Percentiles rank a stretch among this genome's conserved stretches.
phyloP scores from a whole-genome alignment of 2,797 vertebrate genomes.

The Amphiprion clarkii region DNA sequence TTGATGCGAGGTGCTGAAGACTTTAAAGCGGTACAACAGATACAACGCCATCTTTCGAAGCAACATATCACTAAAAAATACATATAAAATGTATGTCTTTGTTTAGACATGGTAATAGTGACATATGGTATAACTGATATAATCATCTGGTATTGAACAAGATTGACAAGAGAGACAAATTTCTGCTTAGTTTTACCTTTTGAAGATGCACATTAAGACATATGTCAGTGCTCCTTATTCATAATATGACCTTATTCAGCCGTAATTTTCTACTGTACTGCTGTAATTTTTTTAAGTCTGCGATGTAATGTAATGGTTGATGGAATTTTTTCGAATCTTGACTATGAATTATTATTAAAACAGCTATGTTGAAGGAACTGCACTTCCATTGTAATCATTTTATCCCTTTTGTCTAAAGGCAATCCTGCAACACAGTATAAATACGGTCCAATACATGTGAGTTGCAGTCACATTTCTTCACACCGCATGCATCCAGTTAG shows the following conservation, averaged over 20 bases:
- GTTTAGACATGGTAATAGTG: neutral
- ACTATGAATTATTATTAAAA: neutral
- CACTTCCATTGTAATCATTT: neutral
- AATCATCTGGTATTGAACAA: too few species aligned
- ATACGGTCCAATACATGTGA: neutral
- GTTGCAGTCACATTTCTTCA: slow-evolving; percentile 5
- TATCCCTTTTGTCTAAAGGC: neutral
- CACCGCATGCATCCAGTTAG: slow-evolving; percentile 12
- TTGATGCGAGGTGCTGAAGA: too few species aligned
- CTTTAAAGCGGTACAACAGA: too few species aligned
- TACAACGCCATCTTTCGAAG: too few species aligned
- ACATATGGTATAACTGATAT: neutral
- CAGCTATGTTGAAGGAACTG: neutral
- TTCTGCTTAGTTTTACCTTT: too few species aligned
- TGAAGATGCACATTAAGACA: too few species aligned
- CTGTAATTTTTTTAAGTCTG: too few species aligned
- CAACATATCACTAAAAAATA: too few species aligned
- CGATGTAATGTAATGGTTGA: neutral
- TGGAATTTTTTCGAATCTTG: neutral
- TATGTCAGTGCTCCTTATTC: too few species aligned
- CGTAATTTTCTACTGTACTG: too few species aligned
- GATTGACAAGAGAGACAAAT: too few species aligned
- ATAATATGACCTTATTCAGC: too few species aligned
- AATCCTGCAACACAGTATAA: neutral
- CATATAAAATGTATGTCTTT: neutral